Percentiles rank a stretch among this genome's conserved stretches.
These are phyloP conservation scores for Myotis daubentonii DNA, from an alignment of 2,797 vertebrate species.

Conservation along the genomic window DNA sequence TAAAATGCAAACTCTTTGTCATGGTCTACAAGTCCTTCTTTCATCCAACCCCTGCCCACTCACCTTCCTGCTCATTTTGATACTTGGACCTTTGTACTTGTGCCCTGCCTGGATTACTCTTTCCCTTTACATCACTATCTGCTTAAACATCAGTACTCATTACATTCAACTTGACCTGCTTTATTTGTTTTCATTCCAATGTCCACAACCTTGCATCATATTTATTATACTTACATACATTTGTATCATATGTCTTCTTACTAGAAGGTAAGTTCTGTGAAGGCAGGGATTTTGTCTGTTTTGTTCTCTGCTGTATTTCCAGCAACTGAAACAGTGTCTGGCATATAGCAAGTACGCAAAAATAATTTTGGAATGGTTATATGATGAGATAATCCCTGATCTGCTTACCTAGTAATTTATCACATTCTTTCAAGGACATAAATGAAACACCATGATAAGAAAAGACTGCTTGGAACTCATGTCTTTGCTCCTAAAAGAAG, in stretches of 20 bases:
- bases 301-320: conserved; percentile 19
- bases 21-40: not conserved
- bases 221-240: not conserved
- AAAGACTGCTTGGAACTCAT: not conserved
- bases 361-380: not conserved
- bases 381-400: not conserved
- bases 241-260: not conserved
- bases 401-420: not conserved
- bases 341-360: not conserved
- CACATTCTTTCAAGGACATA: not conserved
- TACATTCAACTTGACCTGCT: not conserved
- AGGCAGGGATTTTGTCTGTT: not conserved
- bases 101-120: not conserved
- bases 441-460: not conserved
- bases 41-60: not conserved
- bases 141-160: not conserved
- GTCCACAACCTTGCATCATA: not conserved
- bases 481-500: conserved; percentile 27
- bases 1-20: not conserved
- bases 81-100: not conserved
- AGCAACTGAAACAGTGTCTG: not conserved
- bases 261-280: not conserved
- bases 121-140: not conserved
- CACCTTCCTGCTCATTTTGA: not conserved
- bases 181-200: not conserved